Conservation (phyloP, 92 coral and sea anemone genomes). For the Heteractis magnifica region DNA sequence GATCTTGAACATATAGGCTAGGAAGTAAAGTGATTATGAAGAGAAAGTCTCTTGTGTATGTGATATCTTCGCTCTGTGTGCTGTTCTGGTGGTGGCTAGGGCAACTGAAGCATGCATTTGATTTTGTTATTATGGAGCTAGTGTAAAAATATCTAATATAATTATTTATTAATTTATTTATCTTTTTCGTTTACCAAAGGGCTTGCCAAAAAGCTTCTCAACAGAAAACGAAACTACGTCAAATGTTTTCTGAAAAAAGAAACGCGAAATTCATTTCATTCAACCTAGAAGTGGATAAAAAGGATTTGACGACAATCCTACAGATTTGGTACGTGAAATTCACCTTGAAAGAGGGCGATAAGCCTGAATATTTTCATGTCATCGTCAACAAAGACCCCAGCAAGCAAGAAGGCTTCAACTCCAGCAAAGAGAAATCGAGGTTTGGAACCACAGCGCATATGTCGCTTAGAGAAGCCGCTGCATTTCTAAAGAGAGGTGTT, state of each 20-base stretch:
- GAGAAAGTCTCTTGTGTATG: too few relatives aligned
- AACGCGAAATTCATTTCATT: conserved; percentile 46
- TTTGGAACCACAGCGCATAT: conserved; percentile 60
- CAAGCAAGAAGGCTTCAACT: conserved; percentile 59
- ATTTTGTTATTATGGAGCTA: too few relatives aligned
- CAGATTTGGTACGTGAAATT: conserved; percentile 65
- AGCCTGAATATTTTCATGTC: conserved; percentile 42
- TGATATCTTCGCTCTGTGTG: too few relatives aligned
- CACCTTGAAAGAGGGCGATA: conserved; percentile 25
- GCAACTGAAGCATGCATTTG: too few relatives aligned
- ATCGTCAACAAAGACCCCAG: conserved; percentile 53
- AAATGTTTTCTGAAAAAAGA: neutral
- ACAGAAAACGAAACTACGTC: conserved; percentile 24
- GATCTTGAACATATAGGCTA: too few relatives aligned
- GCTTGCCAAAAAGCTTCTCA: conserved; percentile 35
- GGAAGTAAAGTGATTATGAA: too few relatives aligned
- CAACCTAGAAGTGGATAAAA: conserved; percentile 64
- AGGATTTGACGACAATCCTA: conserved; percentile 51
- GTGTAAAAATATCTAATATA: neutral
- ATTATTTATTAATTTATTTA: neutral
- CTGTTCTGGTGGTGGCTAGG: too few relatives aligned
- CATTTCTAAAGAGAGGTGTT: conserved; percentile 38
- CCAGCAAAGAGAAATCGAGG: conserved; percentile 49
- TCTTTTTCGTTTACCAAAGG: conserved; percentile 10
- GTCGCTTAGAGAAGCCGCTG: conserved; percentile 59